Conservation (phyloP, 2,797 vertebrate species). For the Acrocephalus scirpaceus region DNA sequence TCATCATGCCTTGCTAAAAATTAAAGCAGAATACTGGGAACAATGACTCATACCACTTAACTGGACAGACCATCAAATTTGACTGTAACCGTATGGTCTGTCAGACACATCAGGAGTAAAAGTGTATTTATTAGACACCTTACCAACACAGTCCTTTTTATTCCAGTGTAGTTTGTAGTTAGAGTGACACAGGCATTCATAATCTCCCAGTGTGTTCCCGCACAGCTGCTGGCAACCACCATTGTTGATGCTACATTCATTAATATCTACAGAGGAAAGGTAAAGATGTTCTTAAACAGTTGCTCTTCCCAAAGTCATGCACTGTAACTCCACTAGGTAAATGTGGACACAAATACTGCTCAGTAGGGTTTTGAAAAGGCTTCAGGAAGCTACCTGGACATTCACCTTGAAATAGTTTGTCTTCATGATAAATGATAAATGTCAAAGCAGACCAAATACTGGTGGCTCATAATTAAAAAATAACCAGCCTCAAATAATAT, state of each 20-base stretch:
- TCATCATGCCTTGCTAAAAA: neutral
- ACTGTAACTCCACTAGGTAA: neutral
- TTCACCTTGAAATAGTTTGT: neutral
- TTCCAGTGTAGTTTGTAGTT: constrained; percentile 97
- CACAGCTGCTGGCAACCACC: constrained; percentile 94
- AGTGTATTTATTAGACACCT: constrained; percentile 63
- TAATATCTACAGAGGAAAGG: constrained; percentile 82
- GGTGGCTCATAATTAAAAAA: neutral
- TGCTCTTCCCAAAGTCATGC: neutral
- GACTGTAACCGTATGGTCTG: neutral
- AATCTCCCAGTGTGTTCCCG: constrained; percentile 88
- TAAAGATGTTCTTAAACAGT: neutral
- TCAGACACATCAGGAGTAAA: neutral
- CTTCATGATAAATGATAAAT: neutral
- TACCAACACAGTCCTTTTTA: constrained; percentile 97
- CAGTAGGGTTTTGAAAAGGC: neutral
- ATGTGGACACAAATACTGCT: neutral
- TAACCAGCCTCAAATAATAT: neutral
- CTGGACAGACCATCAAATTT: neutral
- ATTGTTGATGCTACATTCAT: constrained; percentile 95
- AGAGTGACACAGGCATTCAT: constrained; percentile 88
- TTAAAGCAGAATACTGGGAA: neutral
- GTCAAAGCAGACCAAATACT: neutral
- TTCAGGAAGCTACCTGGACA: neutral
- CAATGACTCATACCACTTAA: neutral